Conservation (phyloP, 2,113 vertebrate species). For the Psephotus haematonotus region DNA sequence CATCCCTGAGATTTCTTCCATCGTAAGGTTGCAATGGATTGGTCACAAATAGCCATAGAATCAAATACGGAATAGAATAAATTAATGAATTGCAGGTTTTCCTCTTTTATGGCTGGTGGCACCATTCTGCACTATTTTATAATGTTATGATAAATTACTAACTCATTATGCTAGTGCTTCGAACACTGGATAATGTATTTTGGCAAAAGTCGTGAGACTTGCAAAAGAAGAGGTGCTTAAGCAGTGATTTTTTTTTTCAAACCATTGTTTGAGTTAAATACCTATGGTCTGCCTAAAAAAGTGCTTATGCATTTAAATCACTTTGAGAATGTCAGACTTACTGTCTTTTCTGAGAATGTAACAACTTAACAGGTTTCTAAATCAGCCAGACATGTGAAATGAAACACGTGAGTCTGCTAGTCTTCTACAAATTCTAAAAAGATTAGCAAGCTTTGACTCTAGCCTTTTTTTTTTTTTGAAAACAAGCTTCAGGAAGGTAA, state of each 20-base stretch:
- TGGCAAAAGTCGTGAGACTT: background rate
- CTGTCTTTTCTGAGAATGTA: background rate
- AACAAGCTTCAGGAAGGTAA: background rate
- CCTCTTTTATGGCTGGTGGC: background rate
- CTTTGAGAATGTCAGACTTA: background rate
- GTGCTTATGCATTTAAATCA: background rate
- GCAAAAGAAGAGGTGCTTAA: background rate
- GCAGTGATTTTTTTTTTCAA: background rate
- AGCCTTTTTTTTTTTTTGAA: background rate
- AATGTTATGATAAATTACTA: background rate
- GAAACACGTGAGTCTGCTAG: background rate
- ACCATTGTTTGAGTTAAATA: background rate
- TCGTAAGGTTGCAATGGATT: background rate
- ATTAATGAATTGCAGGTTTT: background rate
- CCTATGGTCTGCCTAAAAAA: background rate
- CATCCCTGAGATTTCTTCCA: background rate
- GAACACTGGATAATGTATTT: background rate
- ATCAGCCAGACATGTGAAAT: background rate
- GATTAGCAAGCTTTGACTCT: background rate
- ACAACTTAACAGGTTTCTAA: background rate
- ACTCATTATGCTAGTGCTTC: background rate
- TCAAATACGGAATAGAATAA: background rate
- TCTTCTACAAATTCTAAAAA: background rate
- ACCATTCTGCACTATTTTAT: background rate
- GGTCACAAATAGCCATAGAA: background rate